Evolutionary conservation across 2,113 vertebrate genomes (phyloP).

Genomic region (Brienomyrus brachyistius): DNA sequence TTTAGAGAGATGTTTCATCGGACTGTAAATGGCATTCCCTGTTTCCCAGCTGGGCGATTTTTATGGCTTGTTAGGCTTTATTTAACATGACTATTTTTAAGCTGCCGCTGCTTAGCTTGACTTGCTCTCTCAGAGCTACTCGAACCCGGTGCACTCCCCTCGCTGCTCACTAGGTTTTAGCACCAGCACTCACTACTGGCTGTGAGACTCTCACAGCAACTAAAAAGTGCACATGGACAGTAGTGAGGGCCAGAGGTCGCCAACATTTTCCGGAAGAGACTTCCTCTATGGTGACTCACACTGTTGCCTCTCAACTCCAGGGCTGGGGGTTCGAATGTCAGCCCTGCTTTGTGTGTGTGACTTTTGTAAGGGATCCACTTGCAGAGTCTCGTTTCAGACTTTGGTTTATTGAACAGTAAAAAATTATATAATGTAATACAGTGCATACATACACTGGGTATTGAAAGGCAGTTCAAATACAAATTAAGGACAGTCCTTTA

Average conservation of each 20-base stretch:
- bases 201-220: background rate
- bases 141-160: background rate
- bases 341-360: background rate
- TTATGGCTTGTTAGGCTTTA: background rate
- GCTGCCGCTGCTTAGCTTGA: background rate
- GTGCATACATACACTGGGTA: background rate
- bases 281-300: background rate
- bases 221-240: background rate
- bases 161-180: background rate
- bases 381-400: background rate
- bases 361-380: background rate
- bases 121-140: background rate
- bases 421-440: background rate
- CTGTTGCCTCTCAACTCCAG: background rate
- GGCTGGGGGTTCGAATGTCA: background rate
- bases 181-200: background rate
- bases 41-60: background rate
- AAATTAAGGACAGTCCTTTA: background rate
- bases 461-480: background rate
- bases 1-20: conserved; percentile 3
- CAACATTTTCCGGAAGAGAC: background rate
- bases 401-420: background rate
- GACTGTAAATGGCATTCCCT: background rate
- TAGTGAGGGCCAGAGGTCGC: background rate
- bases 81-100: background rate